Evolutionary conservation across 2,797 vertebrate genomes (phyloP).

Genomic region (Scleropages formosus): DNA sequence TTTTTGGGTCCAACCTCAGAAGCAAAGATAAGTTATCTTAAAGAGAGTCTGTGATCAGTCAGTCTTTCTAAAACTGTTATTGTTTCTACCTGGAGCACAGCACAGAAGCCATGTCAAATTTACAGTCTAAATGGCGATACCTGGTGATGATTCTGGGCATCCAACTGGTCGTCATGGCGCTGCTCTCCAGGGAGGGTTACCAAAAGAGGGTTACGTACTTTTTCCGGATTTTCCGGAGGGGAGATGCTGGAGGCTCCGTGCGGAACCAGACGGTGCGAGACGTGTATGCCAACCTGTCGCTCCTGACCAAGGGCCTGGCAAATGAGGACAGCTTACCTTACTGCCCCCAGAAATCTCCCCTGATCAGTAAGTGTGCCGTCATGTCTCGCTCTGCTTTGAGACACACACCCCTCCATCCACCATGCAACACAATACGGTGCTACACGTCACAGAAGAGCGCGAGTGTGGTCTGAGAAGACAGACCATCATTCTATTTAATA

Average conservation of each 20-base stretch:
- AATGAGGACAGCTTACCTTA: slow-evolving; percentile 54
- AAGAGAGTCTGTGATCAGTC: not conserved
- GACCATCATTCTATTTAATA: too few species aligned
- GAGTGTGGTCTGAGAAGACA: too few species aligned
- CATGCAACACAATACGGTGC: too few species aligned
- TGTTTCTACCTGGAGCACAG: not conserved
- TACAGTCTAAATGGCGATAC: slow-evolving; percentile 73
- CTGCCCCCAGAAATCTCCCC: slow-evolving; percentile 71
- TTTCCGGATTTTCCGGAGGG: slow-evolving; percentile 71
- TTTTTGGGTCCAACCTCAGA: not conserved
- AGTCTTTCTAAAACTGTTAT: not conserved
- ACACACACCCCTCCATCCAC: too few species aligned
- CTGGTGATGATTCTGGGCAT: slow-evolving; percentile 74
- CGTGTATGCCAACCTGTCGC: slow-evolving; percentile 48
- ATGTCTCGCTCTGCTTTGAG: too few species aligned
- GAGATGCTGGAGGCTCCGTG: slow-evolving; percentile 4
- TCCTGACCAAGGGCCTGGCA: slow-evolving; percentile 7
- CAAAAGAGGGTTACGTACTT: slow-evolving; percentile 71
- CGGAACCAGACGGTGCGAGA: slow-evolving; percentile 57
- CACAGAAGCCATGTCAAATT: slow-evolving; percentile 51
- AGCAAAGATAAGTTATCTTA: not conserved
- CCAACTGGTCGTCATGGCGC: slow-evolving; percentile 75
- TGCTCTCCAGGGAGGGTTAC: slow-evolving; percentile 73
- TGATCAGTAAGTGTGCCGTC: slow-evolving; percentile 64
- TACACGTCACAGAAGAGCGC: too few species aligned